Percentiles rank a stretch among this genome's conserved stretches.
These are phyloP conservation scores for Leptatherina wallacei DNA, from an alignment of 2,797 vertebrate species.

Conservation along the genomic window DNA sequence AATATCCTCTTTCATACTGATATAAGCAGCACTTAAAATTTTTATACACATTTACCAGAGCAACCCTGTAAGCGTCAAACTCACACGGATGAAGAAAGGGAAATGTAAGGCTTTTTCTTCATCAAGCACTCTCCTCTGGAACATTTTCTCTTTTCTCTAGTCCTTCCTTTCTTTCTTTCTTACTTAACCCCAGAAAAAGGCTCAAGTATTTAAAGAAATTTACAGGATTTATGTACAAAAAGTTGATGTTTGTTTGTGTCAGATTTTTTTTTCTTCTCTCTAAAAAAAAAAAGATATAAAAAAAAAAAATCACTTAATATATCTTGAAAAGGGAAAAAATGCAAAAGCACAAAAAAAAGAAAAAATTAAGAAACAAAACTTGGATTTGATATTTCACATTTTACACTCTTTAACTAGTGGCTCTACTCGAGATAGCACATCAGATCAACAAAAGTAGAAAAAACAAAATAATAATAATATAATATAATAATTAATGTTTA, in stretches of 20 bases:
- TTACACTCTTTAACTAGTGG: conserved; percentile 93
- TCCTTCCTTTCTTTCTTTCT: conserved; percentile 65
- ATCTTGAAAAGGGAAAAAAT: conserved; percentile 77
- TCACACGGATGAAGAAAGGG: conserved; percentile 98
- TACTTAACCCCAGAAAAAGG: conserved; percentile 88
- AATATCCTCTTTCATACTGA: conserved; percentile 93
- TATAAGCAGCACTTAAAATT: conserved; percentile 99
- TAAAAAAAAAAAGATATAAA: conserved; percentile 28
- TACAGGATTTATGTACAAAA: conserved; percentile 99
- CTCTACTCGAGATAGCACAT: conserved; percentile 91
- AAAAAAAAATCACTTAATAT: conserved; percentile 70
- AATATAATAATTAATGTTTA: conserved; percentile 93
- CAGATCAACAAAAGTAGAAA: conserved; percentile 78
- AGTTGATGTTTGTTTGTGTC: conserved; percentile 81
- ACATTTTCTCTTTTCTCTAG: conserved; percentile 75
- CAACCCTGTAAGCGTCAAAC: conserved; percentile 98
- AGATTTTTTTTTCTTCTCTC: conserved; percentile 80
- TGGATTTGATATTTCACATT: conserved; percentile 93
- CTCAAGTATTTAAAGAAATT: conserved; percentile 99
- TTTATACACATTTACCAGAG: conserved; percentile 94
- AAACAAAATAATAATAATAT: conserved; percentile 81
- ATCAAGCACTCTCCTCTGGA: conserved; percentile 88
- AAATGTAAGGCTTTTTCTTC: conserved; percentile 99
- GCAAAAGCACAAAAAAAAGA: conserved; percentile 63
- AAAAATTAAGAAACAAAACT: conserved; percentile 80